Evolutionary conservation across 2,888 invertebrate genomes (phyloP), one percentile per base, ranked within the genome.

Genomic region (Sinelater perroti): DNA sequence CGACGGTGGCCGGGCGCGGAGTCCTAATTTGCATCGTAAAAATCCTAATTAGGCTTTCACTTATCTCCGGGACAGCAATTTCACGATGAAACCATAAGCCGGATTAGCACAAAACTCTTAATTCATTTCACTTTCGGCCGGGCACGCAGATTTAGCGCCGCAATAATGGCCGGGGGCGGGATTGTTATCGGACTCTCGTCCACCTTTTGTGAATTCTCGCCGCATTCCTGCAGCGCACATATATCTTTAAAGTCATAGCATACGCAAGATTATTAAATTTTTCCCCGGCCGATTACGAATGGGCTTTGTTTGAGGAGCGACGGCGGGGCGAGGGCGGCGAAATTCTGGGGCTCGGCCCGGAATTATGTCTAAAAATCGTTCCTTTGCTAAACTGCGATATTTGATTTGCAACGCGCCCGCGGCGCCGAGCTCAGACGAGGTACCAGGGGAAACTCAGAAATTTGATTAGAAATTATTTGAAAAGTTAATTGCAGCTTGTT

Each of bases 201-300:
- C 59, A 60, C 59, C 59, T 60, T 60, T 60, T 51, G 45, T 51
- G 55, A 53, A 60, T 60, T 60, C 59, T 50, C 55, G 33, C 55
- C 59, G 51, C 59, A 60, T 60, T 60, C 59, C 59, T 31, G 51
- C 30, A 60, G 55, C 59, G 55, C 55, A 60, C 59, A 60, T 60
- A 60, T 60, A 60, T 60, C 59, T 60, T 60, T 60, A 60, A 57
- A 55, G 59, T 55, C 59, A 55, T 55, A 55, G 59, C 51, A 55
- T 54, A 55, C 50, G 59, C 55, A 50, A 60, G 59, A 60, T 60
- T 60, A 60, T 60, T 60, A 60, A 60, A 60, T 60, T 60, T 60
- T 60, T 60, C 59, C 59, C 55, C 40, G 51, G 59, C 55, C 59
- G 59, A 60, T 57, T 57, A 40, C 52, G 52, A 57, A 54, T 54